A percentile compares a stretch with the other conserved stretches of the same genome.
phyloP scores from a whole-genome alignment of 1,140 invertebrate genomes.

The Sminthurides bifidus region DNA sequence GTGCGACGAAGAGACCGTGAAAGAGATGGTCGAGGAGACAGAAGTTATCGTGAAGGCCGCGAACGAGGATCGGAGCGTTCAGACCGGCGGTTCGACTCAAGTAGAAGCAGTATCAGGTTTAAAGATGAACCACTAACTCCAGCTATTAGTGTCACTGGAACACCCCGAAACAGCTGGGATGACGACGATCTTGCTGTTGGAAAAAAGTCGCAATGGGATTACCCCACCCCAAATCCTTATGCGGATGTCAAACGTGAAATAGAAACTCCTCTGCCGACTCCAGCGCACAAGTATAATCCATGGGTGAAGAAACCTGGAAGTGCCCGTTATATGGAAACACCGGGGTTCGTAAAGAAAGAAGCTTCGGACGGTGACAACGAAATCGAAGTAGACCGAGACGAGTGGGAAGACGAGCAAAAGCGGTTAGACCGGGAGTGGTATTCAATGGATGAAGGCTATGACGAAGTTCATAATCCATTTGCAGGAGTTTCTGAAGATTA shows the following conservation, averaged over 20 bases:
- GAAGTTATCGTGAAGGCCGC: constrained; percentile 27
- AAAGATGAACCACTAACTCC: constrained; percentile 74
- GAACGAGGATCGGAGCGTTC: constrained; percentile 27
- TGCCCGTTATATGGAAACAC: constrained; percentile 24
- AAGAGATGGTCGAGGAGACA: constrained; percentile 32
- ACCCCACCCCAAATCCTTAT: constrained; percentile 64
- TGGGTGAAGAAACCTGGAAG: constrained; percentile 52
- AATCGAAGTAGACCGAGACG: constrained; percentile 54
- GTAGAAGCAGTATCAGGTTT: constrained; percentile 52
- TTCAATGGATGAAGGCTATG: constrained; percentile 82
- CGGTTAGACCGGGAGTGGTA: constrained; percentile 95
- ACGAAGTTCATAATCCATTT: constrained; percentile 89
- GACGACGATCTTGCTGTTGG: constrained; percentile 55
- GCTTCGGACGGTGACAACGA: constrained; percentile 51
- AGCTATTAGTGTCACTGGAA: constrained; percentile 52
- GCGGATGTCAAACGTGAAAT: constrained; percentile 37
- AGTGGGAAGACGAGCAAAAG: constrained; percentile 89
- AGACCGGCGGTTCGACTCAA: constrained; percentile 36
- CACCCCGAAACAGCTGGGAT: constrained; percentile 56
- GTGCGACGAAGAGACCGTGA: constrained; percentile 30
- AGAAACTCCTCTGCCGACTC: constrained; percentile 60
- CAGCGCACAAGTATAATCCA: constrained; percentile 69
- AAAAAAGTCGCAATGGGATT: constrained; percentile 69
- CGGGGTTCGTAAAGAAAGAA: constrained; percentile 33
- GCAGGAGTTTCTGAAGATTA: constrained; percentile 79